Base-by-base conservation (phyloP, 2,888 invertebrate genomes). In the Heliconius cydno region DNA sequence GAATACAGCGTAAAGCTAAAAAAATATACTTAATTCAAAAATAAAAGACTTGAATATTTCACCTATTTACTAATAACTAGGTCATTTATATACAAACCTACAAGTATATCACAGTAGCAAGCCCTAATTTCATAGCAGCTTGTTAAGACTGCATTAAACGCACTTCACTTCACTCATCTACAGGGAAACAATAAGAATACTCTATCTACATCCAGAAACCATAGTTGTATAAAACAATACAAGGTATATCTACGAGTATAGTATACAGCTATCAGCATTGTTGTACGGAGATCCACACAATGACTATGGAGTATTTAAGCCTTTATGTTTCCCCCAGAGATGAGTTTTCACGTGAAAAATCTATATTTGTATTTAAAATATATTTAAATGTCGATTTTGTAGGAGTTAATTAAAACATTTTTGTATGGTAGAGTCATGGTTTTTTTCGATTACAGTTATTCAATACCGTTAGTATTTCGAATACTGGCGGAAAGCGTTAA, bases 141-240 rank as follows among this genome's bases (percentile, higher is more conserved):
- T 73, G 60, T 73, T 34, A 73, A 73, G 60, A 25, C 34, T 73
- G 73, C 60, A 73, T 73, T 60, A 73, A 60, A 73, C 60, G 60
- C 38, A 60, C 34, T 60, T 73, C 60, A 73, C 73, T 60, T 60
- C 34, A 30, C 41, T 15, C 70, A 60, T 60, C 73, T 73, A 60
- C 73, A 34, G 6, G 10, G 34, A 73, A 73, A 73, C 73, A 73
- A 73, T 60, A 73, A 60, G 34, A 41, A 67, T 34, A 67, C 25
- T 34, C 34, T 34, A 70, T 41, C 38, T 68, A 41, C 38, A 68
- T 68, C 41, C 13, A 68, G 68, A 41, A 70, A 25, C 70, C 70
- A 68, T 41, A 41, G 70, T 70, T 70, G 15, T 46, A 46, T 70
- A 70, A 41, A 70, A 70, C 70, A 70, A 46, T 70, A 46, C 70